Base-by-base conservation (phyloP, 2,888 invertebrate species). In the Doris montereyensis region DNA sequence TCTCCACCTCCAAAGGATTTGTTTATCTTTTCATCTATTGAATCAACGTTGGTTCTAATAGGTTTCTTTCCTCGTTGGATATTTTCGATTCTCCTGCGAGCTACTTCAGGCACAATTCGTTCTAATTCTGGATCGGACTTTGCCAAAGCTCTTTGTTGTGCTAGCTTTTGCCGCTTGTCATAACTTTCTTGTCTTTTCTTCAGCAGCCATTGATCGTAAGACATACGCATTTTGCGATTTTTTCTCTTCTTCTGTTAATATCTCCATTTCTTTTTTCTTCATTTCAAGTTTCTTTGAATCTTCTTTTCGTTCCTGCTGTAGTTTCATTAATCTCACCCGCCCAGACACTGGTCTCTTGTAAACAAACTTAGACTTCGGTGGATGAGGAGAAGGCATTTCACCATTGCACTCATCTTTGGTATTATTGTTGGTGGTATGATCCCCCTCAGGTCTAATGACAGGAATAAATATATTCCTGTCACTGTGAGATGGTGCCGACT, bases 261-360 rank as follows among this genome's bases (percentile, higher is more conserved):
- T 65, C 57, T 83, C 79, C 8, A 62, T 0, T 13, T 60, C n/a
- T 62, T 78, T 81, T 77, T 81, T 60, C n/a, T 83, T 81, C 75
- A 79, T 28, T 13, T 83, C 83, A 0, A 84, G 67, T 41, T 81
- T 83, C 71, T 81, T 81, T 28, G 82, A 80, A 58, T 83, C 77
- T 8, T 70, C 72, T 34, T 76, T 81, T 32, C 52, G 76, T 24
- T 67, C 76, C 68, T 77, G 77, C 80, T 78, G 84, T 79, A 78
- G 57, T 81, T 85, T 57, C 84, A 83, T 82, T 77, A 81, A 32
- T 78, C 84, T 58, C 8, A 88, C 82, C 60, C 86, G 84, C 5
- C 88, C 88, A 30, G 87, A 85, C 13, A 87, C 86, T 4, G 88
- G 87, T 24, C 88, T 76, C 78, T 86, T 87, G 77, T 88, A 88